Base-by-base conservation (phyloP, 1,140 invertebrate species). In the Oreohelix idahoensis region DNA sequence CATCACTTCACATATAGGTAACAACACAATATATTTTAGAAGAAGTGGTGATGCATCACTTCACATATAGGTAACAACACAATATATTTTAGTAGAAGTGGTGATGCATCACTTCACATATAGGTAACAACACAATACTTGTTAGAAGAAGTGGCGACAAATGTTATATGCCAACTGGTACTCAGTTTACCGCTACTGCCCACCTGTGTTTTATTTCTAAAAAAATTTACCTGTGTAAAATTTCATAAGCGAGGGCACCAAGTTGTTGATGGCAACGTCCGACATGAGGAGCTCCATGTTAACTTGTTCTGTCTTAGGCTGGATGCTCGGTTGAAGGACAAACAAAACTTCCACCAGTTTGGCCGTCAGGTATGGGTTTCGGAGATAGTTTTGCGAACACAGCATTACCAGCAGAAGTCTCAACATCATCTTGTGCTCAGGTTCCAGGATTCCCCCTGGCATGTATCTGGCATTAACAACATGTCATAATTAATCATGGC, bases 321-420 rank as follows among this genome's bases (percentile, higher is more conserved):
- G 95, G 69, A 97, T 94, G 73, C 95, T 95, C 0, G 98, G 95
- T 90, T 97, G 97, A 84, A 98, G 95, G 23, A 98, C 95, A 93
- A 98, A 99, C 42, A 99, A 93, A 5, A 99, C 97, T 93, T 99
- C 98, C 26, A 99, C 94, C 74, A 94, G 87, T 85, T 99, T 99
- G 75, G 97, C 97, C 73, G 97, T 96, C 63, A 99, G 94, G 92
- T 99, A 99, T 0, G 98, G 98, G 94, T 99, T 99, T 91, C 96
- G 96, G 88, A 99, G 96, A 90, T 96, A 96, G 23, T 97, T 96
- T 35, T 97, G 96, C 79, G 96, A 95, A 93, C 98, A 99, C 45
- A 98, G 95, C 81, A 97, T 95, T 77, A 97, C 95, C 45, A 99
- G 92, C 4, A 99, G 92, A 95, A 97, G 97, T 23, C 96, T 96